Percentiles rank a stretch among this genome's conserved stretches.
phyloP scores from a whole-genome alignment of 1,140 invertebrate species.

The Notospermus geniculatus region DNA sequence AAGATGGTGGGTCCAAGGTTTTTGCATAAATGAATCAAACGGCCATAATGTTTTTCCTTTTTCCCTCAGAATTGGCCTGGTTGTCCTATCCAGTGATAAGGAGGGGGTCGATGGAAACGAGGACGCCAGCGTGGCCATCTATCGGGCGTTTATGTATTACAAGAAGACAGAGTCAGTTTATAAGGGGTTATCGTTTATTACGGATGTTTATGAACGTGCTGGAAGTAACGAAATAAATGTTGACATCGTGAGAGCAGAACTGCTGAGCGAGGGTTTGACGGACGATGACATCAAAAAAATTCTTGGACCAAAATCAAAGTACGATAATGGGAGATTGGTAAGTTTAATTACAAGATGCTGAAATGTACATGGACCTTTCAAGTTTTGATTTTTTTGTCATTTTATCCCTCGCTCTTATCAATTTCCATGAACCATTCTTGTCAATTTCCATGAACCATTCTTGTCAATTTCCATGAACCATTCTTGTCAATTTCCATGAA shows the following conservation, averaged over 20 bases:
- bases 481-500: too few species aligned
- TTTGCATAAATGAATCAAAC: too few species aligned
- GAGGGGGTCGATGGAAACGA: conserved; percentile 63
- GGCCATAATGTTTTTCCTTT: conserved; percentile 1
- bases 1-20: too few species aligned
- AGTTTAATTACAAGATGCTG: background rate
- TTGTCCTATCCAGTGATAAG: conserved; percentile 73
- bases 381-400: too few species aligned
- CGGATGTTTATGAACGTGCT: conserved; percentile 65
- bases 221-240: conserved; percentile 59
- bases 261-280: background rate
- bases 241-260: conserved; percentile 68
- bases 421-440: too few species aligned
- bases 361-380: background rate
- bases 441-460: too few species aligned
- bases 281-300: background rate
- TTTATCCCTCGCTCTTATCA: too few species aligned
- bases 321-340: conserved; percentile 2
- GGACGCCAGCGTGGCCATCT: conserved; percentile 78
- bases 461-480: too few species aligned
- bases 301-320: conserved; percentile 5
- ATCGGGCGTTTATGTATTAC: conserved; percentile 91
- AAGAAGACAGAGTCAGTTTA: conserved; percentile 64
- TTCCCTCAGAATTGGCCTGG: conserved; percentile 75
- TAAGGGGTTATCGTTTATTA: conserved; percentile 77